Conservation (phyloP, 2,888 invertebrate species). For the Drosophila koepferae region DNA sequence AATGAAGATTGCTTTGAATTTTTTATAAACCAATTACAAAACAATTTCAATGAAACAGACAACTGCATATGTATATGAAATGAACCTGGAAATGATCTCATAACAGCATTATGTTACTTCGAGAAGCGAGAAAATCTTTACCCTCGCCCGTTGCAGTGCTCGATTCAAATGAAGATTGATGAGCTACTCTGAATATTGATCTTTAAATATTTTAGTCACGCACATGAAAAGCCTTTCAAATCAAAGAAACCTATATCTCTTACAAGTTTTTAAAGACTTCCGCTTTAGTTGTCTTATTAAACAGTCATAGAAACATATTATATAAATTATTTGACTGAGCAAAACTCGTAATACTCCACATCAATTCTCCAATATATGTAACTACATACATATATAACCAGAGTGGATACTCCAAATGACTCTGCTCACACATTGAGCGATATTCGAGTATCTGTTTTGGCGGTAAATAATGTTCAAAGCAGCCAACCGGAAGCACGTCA, state of each 20-base stretch:
- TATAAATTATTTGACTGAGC: background rate
- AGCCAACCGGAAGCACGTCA: constrained; percentile 69
- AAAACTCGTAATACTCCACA: background rate
- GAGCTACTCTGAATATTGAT: background rate
- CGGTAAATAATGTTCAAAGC: constrained; percentile 26
- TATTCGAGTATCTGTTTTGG: constrained; percentile 26
- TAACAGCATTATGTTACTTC: background rate
- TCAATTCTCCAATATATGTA: background rate
- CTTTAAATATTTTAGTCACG: background rate
- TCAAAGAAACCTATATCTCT: background rate
- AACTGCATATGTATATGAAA: background rate
- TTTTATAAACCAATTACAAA: background rate
- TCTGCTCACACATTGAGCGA: constrained; percentile 3
- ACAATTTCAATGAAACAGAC: background rate
- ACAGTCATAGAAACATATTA: background rate
- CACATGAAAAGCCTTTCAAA: constrained; percentile 2
- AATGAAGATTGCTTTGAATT: background rate
- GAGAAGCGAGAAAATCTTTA: background rate
- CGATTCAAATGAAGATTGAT: constrained; percentile 4
- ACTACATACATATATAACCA: background rate
- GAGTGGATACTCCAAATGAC: constrained; percentile 8
- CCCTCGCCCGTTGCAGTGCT: background rate
- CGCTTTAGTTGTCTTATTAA: background rate
- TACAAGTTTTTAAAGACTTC: background rate
- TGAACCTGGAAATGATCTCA: background rate